Percentiles rank a stretch among this genome's conserved stretches.
phyloP scores from a whole-genome alignment of 2,888 invertebrate species.

The Salpingus planirostris region DNA sequence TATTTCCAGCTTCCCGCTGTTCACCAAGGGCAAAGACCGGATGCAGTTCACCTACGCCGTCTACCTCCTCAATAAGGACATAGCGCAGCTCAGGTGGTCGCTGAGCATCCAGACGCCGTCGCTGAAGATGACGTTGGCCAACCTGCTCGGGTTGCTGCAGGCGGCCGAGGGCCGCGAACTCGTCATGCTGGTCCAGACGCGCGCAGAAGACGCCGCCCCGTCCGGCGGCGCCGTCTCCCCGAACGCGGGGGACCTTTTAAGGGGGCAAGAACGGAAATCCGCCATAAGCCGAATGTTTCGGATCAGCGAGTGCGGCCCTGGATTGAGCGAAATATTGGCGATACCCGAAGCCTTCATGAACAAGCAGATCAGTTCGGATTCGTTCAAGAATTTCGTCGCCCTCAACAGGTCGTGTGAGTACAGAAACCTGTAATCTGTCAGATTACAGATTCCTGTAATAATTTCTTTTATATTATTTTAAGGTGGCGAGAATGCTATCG shows the following conservation, averaged over 20 bases:
- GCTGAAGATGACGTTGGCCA: constrained; percentile 67
- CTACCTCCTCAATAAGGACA: constrained; percentile 87
- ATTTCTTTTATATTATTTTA: neutral
- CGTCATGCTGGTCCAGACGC: constrained; percentile 5
- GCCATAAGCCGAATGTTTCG: constrained; percentile 9
- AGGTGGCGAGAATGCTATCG: constrained; percentile 2
- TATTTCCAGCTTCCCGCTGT: constrained; percentile 72
- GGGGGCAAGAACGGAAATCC: constrained; percentile 1
- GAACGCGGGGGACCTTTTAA: neutral
- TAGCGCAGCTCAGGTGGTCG: constrained; percentile 79
- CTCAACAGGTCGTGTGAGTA: too few species aligned
- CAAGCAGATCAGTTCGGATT: constrained; percentile 30
- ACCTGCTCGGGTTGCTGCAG: constrained; percentile 46
- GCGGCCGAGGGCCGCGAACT: constrained; percentile 11
- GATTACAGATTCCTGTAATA: neutral
- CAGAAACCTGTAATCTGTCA: too few species aligned
- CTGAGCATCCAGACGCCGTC: constrained; percentile 65
- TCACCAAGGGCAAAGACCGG: constrained; percentile 67
- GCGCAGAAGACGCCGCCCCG: too few species aligned
- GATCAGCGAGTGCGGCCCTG: constrained; percentile 23
- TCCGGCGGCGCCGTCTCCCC: neutral
- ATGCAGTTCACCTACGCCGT: constrained; percentile 82
- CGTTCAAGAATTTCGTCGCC: constrained; percentile 24
- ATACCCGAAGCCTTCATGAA: constrained; percentile 38
- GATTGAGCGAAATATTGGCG: constrained; percentile 36